Evolutionary conservation across 2,888 invertebrate genomes (phyloP).

Genomic region (Drosophila paranaensis): DNA sequence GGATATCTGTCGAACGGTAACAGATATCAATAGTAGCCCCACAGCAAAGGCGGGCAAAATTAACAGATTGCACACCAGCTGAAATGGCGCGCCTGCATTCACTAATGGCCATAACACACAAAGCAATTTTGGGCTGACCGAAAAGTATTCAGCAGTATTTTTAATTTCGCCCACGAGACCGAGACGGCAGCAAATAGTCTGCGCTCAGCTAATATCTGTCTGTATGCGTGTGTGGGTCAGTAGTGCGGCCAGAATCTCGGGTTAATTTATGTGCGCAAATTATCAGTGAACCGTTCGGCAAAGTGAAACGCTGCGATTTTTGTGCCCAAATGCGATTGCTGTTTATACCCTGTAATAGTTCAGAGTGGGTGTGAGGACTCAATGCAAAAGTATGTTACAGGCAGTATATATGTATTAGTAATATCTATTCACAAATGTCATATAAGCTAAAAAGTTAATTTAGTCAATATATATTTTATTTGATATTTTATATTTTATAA

Average conservation of each 20-base stretch:
- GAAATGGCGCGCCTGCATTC: slow-evolving; percentile 32
- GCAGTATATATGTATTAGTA: too few species aligned
- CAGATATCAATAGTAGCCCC: slow-evolving; percentile 35
- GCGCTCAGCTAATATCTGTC: slow-evolving; percentile 19
- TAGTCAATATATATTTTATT: too few species aligned
- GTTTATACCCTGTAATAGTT: slow-evolving; percentile 1
- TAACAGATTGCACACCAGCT: slow-evolving; percentile 66
- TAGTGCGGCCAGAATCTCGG: slow-evolving; percentile 30
- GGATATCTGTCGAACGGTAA: neutral
- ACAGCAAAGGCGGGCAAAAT: slow-evolving; percentile 49
- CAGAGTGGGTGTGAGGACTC: neutral
- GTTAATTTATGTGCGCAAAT: slow-evolving; percentile 70
- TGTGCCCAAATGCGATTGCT: slow-evolving; percentile 38
- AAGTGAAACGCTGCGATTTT: slow-evolving; percentile 74
- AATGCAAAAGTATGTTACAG: neutral
- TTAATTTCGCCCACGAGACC: slow-evolving; percentile 70
- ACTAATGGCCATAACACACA: slow-evolving; percentile 47
- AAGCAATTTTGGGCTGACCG: slow-evolving; percentile 43
- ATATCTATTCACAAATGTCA: neutral
- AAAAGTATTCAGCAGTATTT: slow-evolving; percentile 50
- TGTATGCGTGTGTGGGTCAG: slow-evolving; percentile 7
- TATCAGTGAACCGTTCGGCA: slow-evolving; percentile 59
- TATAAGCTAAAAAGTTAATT: neutral
- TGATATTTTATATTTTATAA: too few species aligned
- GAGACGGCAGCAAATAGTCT: slow-evolving; percentile 41